phyloP scores from a whole-genome alignment of 2,797 vertebrate species.

The Chrosomus eos region DNA sequence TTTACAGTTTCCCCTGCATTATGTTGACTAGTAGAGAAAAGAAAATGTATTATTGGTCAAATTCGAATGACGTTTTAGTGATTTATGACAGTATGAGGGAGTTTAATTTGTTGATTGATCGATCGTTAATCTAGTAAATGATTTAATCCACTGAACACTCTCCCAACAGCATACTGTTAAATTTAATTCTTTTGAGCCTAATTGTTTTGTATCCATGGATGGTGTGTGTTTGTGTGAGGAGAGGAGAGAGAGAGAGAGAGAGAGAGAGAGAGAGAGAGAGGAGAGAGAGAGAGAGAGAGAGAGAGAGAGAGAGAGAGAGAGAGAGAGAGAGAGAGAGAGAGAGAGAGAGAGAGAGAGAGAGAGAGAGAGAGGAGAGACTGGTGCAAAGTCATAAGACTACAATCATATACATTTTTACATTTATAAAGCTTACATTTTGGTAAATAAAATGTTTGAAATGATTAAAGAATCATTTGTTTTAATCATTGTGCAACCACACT shows the following conservation, averaged over 20 bases:
- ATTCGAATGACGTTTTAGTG: too few relatives aligned
- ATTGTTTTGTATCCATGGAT: too few relatives aligned
- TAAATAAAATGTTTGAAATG: neutral
- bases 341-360: neutral
- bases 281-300: neutral
- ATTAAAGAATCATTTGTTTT: neutral
- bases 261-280: neutral
- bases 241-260: neutral
- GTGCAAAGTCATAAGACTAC: neutral
- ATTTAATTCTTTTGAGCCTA: too few relatives aligned
- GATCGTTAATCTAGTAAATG: too few relatives aligned
- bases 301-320: neutral
- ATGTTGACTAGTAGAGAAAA: too few relatives aligned
- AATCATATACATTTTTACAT: neutral
- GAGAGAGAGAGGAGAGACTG: neutral
- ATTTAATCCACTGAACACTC: too few relatives aligned
- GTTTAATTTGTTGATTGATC: too few relatives aligned
- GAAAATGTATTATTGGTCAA: too few relatives aligned
- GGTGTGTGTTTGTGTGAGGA: neutral
- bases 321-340: neutral
- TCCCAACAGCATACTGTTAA: too few relatives aligned
- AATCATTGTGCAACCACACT: neutral
- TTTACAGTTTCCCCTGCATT: too few relatives aligned
- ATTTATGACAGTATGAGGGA: too few relatives aligned
- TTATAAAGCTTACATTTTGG: neutral